These are phyloP conservation scores for Hedychridium roseum DNA, from an alignment of 2,888 invertebrate species.

Conservation along the genomic window DNA sequence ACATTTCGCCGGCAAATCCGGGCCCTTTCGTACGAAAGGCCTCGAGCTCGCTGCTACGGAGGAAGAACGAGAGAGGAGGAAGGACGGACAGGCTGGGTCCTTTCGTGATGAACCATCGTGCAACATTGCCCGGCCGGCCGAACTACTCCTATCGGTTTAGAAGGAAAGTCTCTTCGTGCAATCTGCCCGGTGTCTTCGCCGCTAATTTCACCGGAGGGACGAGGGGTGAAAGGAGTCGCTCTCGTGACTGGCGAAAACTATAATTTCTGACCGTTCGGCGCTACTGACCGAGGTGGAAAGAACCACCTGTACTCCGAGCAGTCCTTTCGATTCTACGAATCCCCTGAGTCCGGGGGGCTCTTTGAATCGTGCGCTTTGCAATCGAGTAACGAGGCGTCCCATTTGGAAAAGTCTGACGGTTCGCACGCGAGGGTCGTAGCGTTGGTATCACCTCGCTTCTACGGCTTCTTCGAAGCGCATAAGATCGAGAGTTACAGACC, in stretches of 20 bases:
- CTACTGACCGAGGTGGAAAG: slow-evolving; percentile 9
- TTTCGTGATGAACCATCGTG: background rate
- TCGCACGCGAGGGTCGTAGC: slow-evolving; percentile 26
- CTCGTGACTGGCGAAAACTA: slow-evolving; percentile 42
- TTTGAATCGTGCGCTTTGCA: slow-evolving; percentile 21
- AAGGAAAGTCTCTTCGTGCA: background rate
- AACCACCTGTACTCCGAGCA: slow-evolving; percentile 4
- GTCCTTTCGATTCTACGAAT: slow-evolving; percentile 34
- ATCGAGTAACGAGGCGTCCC: slow-evolving; percentile 32
- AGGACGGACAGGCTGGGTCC: background rate
- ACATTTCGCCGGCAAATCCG: slow-evolving; percentile 61
- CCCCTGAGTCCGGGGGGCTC: slow-evolving; percentile 3
- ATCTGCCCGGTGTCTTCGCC: background rate
- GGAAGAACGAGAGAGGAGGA: background rate
- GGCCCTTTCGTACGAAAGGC: slow-evolving; percentile 28
- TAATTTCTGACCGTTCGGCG: slow-evolving; percentile 36
- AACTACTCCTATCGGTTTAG: background rate
- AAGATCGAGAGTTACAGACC: slow-evolving; percentile 7
- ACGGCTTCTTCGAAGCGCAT: slow-evolving; percentile 29
- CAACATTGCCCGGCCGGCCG: too few relatives aligned
- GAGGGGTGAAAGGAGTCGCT: slow-evolving; percentile 22
- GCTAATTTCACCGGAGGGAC: slow-evolving; percentile 2
- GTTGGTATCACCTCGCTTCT: slow-evolving; percentile 24
- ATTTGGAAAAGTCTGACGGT: slow-evolving; percentile 31
- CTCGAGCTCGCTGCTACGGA: background rate